These are phyloP conservation scores for Chroicocephalus ridibundus DNA, from an alignment of 2,113 vertebrate species.

Conservation along the genomic window DNA sequence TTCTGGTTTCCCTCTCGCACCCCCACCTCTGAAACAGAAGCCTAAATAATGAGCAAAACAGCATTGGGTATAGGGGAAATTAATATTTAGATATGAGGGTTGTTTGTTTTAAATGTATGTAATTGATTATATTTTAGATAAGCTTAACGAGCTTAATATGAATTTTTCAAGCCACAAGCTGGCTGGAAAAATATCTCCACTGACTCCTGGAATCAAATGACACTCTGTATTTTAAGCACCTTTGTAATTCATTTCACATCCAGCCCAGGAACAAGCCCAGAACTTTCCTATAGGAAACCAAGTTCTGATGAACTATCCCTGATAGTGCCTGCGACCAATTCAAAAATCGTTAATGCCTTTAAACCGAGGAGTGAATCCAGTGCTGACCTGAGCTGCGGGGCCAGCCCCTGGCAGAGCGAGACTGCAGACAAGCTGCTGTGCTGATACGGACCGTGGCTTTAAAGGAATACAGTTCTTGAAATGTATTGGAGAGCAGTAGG, in stretches of 20 bases:
- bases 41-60: not conserved
- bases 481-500: not conserved
- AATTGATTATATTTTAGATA: not conserved
- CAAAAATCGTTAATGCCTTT: not conserved
- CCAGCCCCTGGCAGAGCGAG: not conserved
- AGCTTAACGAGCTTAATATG: not conserved
- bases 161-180: not conserved
- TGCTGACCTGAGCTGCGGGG: not conserved
- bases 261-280: not conserved
- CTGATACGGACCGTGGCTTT: not conserved
- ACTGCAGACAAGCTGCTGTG: not conserved
- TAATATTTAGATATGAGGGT: not conserved
- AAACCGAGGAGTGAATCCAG: not conserved
- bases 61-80: not conserved
- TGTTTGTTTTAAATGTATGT: not conserved
- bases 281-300: not conserved
- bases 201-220: not conserved
- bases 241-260: not conserved
- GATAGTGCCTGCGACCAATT: not conserved
- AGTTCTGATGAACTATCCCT: not conserved
- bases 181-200: not conserved
- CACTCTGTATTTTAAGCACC: not conserved
- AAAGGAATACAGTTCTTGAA: not conserved
- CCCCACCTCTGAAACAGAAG: not conserved
- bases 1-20: not conserved